Evolutionary conservation across 2,797 vertebrate genomes (phyloP), one percentile per base, ranked within the genome.

Genomic region (Melanotaenia parkinsoni): DNA sequence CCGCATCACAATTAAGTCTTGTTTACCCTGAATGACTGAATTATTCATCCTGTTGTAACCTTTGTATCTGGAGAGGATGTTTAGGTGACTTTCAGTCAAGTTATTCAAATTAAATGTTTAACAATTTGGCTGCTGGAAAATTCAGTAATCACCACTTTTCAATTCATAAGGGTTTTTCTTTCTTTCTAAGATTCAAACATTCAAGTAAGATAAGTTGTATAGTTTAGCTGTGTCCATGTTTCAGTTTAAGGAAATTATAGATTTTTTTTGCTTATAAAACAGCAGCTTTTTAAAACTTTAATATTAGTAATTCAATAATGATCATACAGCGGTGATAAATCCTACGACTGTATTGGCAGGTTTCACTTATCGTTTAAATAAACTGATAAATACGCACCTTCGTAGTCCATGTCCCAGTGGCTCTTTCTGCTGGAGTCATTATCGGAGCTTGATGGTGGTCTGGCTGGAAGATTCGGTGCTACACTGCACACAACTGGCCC

Each of bases 401-500:
- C 96, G 37, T 98, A 97, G 72, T 97, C 95, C 72, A 95, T 94
- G 63, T 96, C 96, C 97, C 97, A 98, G 76, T 94, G 95, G 88
- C 90, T 95, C 91, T 99, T 99, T 86, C 95, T 85, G 87, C 97
- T 92, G 43, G 97, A 95, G 82, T 96, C 96, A 0, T 95, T 97
- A 88, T 97, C 97, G 0, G 96, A 95, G 86, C 90, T 95, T 78
- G 96, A 96, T 0, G 96, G 91, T 0, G 95, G 95, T 0, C 92
- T 90, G 0, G 93, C 88, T 0, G 98, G 98, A 24, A 98, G 93
- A 85, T 99, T 96, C n/a, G 98, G 98, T 7, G 98, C 97, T 73
- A 99, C 98, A 0, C 97, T 99, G 93, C 98, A 99, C 78, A 99
- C 95, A 0, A 96, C 95, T 0, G 96, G 95, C 6, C 96, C 94